Percentiles rank a stretch among this genome's conserved stretches.
Evolutionary conservation across 2,113 vertebrate species (phyloP).

Genomic region (Oenanthe oenanthe): DNA sequence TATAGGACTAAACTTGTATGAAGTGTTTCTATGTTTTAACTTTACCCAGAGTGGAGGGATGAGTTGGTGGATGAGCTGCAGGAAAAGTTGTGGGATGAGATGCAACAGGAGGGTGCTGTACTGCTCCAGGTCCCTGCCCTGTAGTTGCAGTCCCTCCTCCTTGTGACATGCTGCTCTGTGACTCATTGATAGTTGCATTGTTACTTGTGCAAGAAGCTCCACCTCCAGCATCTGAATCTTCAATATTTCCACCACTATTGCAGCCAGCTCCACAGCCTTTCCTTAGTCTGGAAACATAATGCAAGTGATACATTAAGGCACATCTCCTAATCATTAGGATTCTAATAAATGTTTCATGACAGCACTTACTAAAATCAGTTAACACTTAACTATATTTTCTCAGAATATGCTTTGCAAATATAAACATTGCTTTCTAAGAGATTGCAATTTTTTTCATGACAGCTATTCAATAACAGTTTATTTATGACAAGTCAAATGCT

Average conservation of each 20-base stretch:
- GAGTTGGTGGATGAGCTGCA: slow-evolving; percentile 57
- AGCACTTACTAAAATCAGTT: background rate
- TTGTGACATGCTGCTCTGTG: slow-evolving; percentile 83
- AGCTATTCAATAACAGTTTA: background rate
- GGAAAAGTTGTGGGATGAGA: slow-evolving; percentile 82
- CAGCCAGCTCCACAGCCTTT: slow-evolving; percentile 98
- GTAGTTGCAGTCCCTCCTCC: slow-evolving; percentile 64
- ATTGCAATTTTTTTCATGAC: background rate
- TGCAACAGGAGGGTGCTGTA: slow-evolving; percentile 81
- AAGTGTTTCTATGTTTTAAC: background rate
- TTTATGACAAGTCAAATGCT: background rate
- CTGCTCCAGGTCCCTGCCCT: slow-evolving; percentile 78
- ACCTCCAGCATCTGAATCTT: slow-evolving; percentile 91
- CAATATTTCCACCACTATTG: slow-evolving; percentile 97
- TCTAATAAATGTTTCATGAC: background rate
- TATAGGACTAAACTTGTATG: background rate
- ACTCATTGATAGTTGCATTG: slow-evolving; percentile 84
- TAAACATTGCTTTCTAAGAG: background rate
- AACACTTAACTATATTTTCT: background rate
- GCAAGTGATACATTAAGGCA: background rate
- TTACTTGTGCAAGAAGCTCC: slow-evolving; percentile 87
- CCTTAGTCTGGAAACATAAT: slow-evolving; percentile 80
- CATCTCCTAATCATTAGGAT: background rate
- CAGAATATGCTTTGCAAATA: background rate
- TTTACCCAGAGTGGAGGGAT: slow-evolving; percentile 62